Evolutionary conservation across 2,888 invertebrate genomes (phyloP).

Genomic region (Drosophila nr. medialis): DNA sequence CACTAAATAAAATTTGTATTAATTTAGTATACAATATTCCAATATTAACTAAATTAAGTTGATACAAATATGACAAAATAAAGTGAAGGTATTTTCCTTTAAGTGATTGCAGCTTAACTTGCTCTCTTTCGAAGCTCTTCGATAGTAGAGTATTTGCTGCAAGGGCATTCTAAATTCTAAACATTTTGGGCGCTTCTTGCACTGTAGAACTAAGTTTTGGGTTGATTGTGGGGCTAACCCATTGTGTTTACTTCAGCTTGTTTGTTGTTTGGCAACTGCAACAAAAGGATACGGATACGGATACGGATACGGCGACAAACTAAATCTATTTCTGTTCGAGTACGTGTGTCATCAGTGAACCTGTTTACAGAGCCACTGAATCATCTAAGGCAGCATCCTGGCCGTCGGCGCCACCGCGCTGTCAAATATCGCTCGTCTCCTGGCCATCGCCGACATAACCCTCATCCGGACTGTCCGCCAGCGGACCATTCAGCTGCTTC

Average conservation of each 20-base stretch:
- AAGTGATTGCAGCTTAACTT: neutral
- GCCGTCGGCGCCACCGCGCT: constrained; percentile 62
- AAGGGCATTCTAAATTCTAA: constrained; percentile 29
- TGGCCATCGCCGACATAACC: constrained; percentile 92
- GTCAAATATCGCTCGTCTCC: constrained; percentile 90
- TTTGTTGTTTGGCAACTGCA: constrained; percentile 25
- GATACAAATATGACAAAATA: neutral
- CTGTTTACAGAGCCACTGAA: constrained; percentile 83
- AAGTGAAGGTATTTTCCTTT: neutral
- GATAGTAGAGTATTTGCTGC: neutral
- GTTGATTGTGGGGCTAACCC: constrained; percentile 1
- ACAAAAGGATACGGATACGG: constrained; percentile 29
- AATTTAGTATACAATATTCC: neutral
- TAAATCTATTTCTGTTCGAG: constrained; percentile 27
- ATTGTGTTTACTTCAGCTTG: constrained; percentile 16
- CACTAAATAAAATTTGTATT: neutral
- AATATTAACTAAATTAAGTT: neutral
- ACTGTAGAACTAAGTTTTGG: constrained; percentile 2
- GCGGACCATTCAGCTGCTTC: constrained; percentile 85
- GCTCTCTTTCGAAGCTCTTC: neutral
- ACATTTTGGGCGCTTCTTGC: neutral
- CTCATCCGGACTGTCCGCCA: constrained; percentile 93
- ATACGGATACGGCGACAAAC: constrained; percentile 22
- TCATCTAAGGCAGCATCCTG: constrained; percentile 81
- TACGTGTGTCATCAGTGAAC: constrained; percentile 19